Percentiles rank a stretch among this genome's conserved stretches.
phyloP scores from a whole-genome alignment of 1,140 invertebrate species.

The Chrysomallon squamiferum region DNA sequence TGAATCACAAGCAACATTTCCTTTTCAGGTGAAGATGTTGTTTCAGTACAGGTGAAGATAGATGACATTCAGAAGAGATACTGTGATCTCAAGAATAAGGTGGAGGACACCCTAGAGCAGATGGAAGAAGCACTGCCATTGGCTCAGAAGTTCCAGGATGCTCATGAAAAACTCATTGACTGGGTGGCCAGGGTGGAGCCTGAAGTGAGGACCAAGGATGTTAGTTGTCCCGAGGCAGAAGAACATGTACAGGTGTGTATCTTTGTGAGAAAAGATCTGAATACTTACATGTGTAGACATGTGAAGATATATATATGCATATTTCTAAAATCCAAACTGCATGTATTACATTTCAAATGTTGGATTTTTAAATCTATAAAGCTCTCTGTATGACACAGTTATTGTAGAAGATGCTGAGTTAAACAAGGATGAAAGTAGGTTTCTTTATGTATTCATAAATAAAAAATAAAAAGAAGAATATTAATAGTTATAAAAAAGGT shows the following conservation, averaged over 20 bases:
- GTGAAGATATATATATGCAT: background rate
- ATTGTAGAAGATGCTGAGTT: no score
- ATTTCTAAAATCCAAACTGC: no score
- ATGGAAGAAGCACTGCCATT: conserved; percentile 87
- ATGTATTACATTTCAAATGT: no score
- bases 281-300: conserved; percentile 7
- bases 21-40: conserved; percentile 48
- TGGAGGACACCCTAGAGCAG: conserved; percentile 83
- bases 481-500: no score
- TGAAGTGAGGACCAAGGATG: conserved; percentile 67
- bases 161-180: conserved; percentile 84
- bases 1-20: no score
- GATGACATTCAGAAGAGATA: conserved; percentile 88
- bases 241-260: conserved; percentile 53
- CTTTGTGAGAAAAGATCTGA: background rate
- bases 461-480: no score
- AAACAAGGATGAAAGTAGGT: no score
- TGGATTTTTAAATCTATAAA: no score
- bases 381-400: no score
- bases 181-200: conserved; percentile 95
- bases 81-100: conserved; percentile 83
- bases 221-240: conserved; percentile 50
- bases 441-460: no score
- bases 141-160: conserved; percentile 91
- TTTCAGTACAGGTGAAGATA: conserved; percentile 48